Conservation (phyloP, 2,113 vertebrate genomes). For the Zosterops borbonicus region DNA sequence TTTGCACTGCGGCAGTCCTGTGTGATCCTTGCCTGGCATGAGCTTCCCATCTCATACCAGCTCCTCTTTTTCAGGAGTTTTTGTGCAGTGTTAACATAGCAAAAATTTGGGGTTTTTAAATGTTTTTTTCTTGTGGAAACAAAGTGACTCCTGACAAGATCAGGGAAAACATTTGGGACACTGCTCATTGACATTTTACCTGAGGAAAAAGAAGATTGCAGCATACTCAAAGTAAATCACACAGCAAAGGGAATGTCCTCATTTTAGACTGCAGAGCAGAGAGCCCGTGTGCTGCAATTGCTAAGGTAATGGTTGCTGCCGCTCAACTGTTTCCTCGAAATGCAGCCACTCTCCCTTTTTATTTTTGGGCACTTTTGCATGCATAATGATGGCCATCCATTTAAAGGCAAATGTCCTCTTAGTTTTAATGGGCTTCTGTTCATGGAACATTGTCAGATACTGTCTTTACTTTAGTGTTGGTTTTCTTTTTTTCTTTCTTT, state of each 20-base stretch:
- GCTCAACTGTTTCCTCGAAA: conserved; percentile 63
- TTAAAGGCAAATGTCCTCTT: conserved; percentile 60
- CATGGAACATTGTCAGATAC: conserved; percentile 18
- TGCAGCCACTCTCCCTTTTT: conserved; percentile 57
- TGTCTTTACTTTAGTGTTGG: background rate
- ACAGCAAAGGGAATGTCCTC: conserved; percentile 59
- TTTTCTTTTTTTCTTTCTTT: background rate
- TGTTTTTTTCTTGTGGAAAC: background rate
- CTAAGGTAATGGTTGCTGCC: conserved; percentile 52
- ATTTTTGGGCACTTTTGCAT: conserved; percentile 67
- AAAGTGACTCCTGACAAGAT: conserved; percentile 12
- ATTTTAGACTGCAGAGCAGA: conserved; percentile 57
- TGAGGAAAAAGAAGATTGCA: conserved; percentile 45
- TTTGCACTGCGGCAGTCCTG: conserved; percentile 45
- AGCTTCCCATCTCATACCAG: background rate
- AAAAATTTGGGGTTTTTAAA: background rate
- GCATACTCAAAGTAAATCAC: conserved; percentile 40
- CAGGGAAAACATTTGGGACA: conserved; percentile 37
- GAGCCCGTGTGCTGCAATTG: conserved; percentile 47
- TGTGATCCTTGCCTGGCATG: conserved; percentile 19
- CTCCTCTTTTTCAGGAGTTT: background rate
- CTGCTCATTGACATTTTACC: conserved; percentile 57
- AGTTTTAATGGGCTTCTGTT: conserved; percentile 61
- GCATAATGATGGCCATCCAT: conserved; percentile 56
- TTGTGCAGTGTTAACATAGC: background rate